Evolutionary conservation across 2,797 vertebrate genomes (phyloP).

Genomic region (Gobionotothen gibberifrons): DNA sequence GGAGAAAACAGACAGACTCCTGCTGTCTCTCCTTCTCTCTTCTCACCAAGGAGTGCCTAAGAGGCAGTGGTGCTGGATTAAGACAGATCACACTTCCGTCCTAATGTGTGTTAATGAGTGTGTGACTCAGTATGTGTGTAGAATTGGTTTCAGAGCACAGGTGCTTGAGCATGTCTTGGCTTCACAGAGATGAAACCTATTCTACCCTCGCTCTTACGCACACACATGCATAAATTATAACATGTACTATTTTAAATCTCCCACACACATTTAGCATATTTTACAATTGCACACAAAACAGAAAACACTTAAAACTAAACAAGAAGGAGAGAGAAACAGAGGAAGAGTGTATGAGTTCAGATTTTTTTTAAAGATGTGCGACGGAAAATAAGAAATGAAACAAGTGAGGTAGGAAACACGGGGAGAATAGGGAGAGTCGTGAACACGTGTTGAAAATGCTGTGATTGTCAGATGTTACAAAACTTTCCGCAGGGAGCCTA

Average conservation of each 20-base stretch:
- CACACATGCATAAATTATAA: neutral
- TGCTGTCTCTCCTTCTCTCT: slow-evolving; percentile 34
- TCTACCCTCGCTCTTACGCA: neutral
- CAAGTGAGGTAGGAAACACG: neutral
- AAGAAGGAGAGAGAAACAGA: neutral
- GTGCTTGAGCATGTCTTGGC: slow-evolving; percentile 70
- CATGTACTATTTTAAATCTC: slow-evolving; percentile 23
- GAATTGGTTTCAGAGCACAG: slow-evolving; percentile 59
- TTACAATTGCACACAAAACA: slow-evolving; percentile 1
- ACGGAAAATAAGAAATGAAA: neutral
- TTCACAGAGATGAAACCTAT: slow-evolving; percentile 49
- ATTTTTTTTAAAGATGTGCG: too few relatives aligned
- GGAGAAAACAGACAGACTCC: slow-evolving; percentile 68
- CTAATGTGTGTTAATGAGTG: slow-evolving; percentile 15
- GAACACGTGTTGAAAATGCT: slow-evolving; percentile 13
- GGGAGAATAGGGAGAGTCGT: neutral
- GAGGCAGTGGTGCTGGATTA: slow-evolving; percentile 69
- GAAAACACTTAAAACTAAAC: slow-evolving; percentile 8
- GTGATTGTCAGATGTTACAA: slow-evolving; percentile 15
- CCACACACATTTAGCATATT: slow-evolving; percentile 10
- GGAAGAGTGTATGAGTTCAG: too few relatives aligned
- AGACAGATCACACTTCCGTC: slow-evolving; percentile 17
- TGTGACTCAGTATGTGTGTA: slow-evolving; percentile 29
- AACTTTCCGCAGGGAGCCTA: slow-evolving; percentile 33
- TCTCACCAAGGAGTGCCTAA: slow-evolving; percentile 68